Evolutionary conservation across 1,140 invertebrate genomes (phyloP).

Genomic region (Eupristina koningsbergeri): DNA sequence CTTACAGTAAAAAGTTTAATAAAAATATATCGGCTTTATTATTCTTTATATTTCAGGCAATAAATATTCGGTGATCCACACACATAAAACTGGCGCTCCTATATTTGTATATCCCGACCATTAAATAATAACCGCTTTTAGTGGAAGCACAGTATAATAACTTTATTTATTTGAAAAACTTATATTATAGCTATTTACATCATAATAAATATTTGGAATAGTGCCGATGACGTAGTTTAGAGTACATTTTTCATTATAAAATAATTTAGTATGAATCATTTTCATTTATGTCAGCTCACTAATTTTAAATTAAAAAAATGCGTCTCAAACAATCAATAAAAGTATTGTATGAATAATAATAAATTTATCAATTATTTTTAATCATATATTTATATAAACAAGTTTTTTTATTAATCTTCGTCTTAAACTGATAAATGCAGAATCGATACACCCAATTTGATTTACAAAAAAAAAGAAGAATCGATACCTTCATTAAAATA

Average conservation of each 20-base stretch:
- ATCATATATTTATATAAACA: slow-evolving; percentile 7
- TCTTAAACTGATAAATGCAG: not conserved
- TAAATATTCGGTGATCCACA: not conserved
- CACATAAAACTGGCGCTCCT: not conserved
- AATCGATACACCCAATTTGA: not conserved
- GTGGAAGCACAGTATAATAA: not conserved
- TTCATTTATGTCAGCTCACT: not conserved
- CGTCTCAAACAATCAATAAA: not conserved
- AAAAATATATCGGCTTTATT: not conserved
- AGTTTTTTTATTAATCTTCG: slow-evolving; percentile 6
- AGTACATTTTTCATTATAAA: not conserved
- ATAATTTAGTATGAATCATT: not conserved
- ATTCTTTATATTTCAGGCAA: not conserved
- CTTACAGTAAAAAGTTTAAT: not conserved
- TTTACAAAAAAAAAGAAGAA: not conserved
- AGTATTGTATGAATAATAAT: not conserved
- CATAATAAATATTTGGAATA: not conserved
- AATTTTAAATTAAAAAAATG: not conserved
- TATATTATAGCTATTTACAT: not conserved
- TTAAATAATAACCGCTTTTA: no score
- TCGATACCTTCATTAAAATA: slow-evolving; percentile 12
- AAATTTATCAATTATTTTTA: not conserved
- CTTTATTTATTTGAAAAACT: not conserved
- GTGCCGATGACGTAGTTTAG: not conserved
- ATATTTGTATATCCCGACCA: not conserved